Percentiles rank a stretch among this genome's conserved stretches.
Evolutionary conservation across 2,888 invertebrate genomes (phyloP).

Genomic region (Caenorhabditis zanzibari): DNA sequence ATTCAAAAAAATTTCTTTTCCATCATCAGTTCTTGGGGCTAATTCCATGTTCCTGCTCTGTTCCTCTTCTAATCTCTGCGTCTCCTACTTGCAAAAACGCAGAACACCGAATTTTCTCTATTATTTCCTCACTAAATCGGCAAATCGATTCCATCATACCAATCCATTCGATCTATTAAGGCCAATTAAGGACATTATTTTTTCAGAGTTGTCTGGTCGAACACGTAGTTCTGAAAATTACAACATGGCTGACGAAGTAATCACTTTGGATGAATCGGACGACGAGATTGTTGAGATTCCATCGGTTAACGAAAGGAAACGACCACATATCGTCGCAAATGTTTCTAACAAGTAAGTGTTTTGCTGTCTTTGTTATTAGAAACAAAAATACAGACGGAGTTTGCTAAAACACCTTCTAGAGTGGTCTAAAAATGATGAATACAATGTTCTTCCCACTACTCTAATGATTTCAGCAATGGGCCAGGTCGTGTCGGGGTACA

Average conservation of each 20-base stretch:
- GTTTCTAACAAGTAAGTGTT: no score
- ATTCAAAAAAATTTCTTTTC: no score
- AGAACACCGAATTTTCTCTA: no score
- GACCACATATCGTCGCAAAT: neutral
- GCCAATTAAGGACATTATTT: no score
- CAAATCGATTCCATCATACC: constrained; percentile 29
- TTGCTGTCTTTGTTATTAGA: no score
- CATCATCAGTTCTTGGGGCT: no score
- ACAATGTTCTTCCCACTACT: no score
- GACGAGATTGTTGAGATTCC: constrained; percentile 14
- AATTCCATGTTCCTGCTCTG: neutral
- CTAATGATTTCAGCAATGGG: constrained; percentile 4
- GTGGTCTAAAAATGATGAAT: no score
- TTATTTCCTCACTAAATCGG: constrained; percentile 1
- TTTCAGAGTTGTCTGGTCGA: neutral
- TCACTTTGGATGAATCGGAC: constrained; percentile 44
- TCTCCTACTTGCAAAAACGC: constrained; percentile 3
- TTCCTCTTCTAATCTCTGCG: constrained; percentile 8
- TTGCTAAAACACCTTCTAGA: no score
- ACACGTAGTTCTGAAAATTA: no score
- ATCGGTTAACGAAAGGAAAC: neutral
- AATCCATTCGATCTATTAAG: no score
- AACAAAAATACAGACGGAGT: no score
- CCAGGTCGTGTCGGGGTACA: neutral
- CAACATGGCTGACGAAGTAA: constrained; percentile 21